Percentiles rank a stretch among this genome's conserved stretches.
Conservation (phyloP, 1,140 invertebrate genomes). For the Eufriesea mexicana region DNA sequence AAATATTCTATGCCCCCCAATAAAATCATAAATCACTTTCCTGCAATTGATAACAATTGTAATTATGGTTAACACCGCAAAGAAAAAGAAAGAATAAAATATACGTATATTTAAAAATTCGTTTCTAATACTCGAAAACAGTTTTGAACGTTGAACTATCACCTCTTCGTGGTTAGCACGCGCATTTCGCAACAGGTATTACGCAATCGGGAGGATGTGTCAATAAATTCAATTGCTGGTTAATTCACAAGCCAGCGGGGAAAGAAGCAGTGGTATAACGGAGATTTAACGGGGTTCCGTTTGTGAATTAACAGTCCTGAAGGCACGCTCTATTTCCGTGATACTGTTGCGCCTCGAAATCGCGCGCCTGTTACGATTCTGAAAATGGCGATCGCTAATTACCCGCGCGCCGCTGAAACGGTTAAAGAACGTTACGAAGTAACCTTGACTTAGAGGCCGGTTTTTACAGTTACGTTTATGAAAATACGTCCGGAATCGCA, state of each 20-base stretch:
- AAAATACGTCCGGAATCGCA: background rate
- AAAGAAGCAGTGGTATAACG: background rate
- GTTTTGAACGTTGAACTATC: too few relatives aligned
- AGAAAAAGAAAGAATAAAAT: too few relatives aligned
- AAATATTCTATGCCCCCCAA: too few relatives aligned
- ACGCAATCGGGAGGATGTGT: background rate
- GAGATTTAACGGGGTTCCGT: background rate
- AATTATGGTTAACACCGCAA: too few relatives aligned
- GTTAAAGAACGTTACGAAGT: background rate
- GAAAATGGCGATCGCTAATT: slow-evolving; percentile 1
- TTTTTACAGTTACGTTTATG: slow-evolving; percentile 37
- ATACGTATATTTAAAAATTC: too few relatives aligned
- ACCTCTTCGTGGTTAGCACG: background rate
- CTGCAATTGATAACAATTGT: too few relatives aligned
- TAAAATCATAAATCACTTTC: too few relatives aligned
- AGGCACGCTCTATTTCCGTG: slow-evolving; percentile 11
- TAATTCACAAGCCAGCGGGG: background rate
- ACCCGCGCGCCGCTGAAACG: background rate
- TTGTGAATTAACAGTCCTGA: background rate
- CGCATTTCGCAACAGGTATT: background rate
- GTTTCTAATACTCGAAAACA: too few relatives aligned
- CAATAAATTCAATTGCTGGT: background rate
- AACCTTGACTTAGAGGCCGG: slow-evolving; percentile 23
- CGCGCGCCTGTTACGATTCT: background rate
- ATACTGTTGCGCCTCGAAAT: background rate